phyloP scores from a whole-genome alignment of 2,888 invertebrate genomes.

The Selenia dentaria region DNA sequence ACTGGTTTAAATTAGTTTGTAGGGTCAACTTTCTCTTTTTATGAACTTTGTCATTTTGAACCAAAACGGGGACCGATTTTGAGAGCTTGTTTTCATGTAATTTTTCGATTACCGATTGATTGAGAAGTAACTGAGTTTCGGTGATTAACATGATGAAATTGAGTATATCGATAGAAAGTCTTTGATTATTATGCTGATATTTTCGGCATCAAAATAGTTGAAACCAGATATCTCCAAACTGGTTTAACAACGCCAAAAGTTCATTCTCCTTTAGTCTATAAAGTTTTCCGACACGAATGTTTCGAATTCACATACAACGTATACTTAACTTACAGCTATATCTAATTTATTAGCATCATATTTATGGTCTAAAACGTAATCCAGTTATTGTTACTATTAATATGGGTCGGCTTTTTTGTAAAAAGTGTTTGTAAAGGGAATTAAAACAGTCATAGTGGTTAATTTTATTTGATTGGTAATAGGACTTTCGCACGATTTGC shows the following conservation, averaged over 20 bases:
- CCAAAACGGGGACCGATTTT: too few species aligned
- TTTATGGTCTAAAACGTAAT: too few species aligned
- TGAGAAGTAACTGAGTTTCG: background rate
- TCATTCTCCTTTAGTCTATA: constrained; percentile 20
- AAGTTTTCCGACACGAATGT: constrained; percentile 9
- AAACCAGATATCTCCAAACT: constrained; percentile 14
- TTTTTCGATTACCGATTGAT: too few species aligned
- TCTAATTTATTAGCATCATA: too few species aligned
- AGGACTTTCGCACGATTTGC: too few species aligned
- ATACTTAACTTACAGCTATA: too few species aligned
- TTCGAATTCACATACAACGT: constrained; percentile 3
- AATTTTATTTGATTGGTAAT: too few species aligned
- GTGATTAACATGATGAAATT: background rate
- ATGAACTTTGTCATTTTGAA: constrained; percentile 1
- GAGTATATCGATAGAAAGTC: constrained; percentile 18
- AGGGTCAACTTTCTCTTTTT: constrained; percentile 27
- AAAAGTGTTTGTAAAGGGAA: too few species aligned
- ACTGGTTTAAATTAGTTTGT: constrained; percentile 21
- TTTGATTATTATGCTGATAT: background rate
- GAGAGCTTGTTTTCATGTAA: background rate
- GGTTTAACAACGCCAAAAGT: constrained; percentile 14
- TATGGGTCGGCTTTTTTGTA: too few species aligned
- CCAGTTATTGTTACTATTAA: too few species aligned
- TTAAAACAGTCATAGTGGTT: too few species aligned
- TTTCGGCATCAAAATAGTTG: constrained; percentile 7